Evolutionary conservation across 2,113 vertebrate species (phyloP), one percentile per base, ranked within the genome.

Genomic region (Saguinus midas): DNA sequence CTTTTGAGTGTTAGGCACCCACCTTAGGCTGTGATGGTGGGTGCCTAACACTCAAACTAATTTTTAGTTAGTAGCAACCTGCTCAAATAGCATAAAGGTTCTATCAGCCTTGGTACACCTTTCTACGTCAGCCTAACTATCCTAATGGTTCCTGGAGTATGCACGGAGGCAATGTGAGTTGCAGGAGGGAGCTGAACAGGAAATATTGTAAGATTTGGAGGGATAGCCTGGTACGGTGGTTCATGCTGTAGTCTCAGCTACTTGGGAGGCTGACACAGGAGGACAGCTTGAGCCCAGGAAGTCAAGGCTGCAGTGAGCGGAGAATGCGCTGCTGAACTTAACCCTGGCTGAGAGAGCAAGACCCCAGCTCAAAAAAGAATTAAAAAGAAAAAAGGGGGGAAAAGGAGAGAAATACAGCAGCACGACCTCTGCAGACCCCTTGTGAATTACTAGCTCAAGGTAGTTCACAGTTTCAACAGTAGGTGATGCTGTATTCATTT

Each of bases 381-480:
- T 2, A 64, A 64, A 64, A 29, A 29, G 12, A 64, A 64, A 29
- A 13, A 64, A 13, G 27, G 61, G 29, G 25, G 61, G 61, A 64
- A 64, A 64, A 29, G 27, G 61, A 64, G 27, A 14, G 79, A 90
- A 70, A 76, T 6, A 64, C 1, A 48, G 61, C 35, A 78, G 70
- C 37, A 5, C 2, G 91, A 48, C n/a, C 12, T 79, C 76, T 20
- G 14, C 14, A 52, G 32, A 20, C 45, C 18, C 29, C 55, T 43
- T 43, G 75, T 2, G 27, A 83, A 73, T 58, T 43, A 72, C 48
- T 81, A 78, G 55, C n/a, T 89, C 55, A 55, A 61, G 73, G 90
- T 43, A 87, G 84, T 92, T 92, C 79, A 90, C n/a, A 82, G 84
- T 94, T 61, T 92, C 78, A 88, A 92, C 95, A 96, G 90, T 48